Base-by-base conservation (phyloP, 2,888 invertebrate genomes). In the Stenurella melanura region DNA sequence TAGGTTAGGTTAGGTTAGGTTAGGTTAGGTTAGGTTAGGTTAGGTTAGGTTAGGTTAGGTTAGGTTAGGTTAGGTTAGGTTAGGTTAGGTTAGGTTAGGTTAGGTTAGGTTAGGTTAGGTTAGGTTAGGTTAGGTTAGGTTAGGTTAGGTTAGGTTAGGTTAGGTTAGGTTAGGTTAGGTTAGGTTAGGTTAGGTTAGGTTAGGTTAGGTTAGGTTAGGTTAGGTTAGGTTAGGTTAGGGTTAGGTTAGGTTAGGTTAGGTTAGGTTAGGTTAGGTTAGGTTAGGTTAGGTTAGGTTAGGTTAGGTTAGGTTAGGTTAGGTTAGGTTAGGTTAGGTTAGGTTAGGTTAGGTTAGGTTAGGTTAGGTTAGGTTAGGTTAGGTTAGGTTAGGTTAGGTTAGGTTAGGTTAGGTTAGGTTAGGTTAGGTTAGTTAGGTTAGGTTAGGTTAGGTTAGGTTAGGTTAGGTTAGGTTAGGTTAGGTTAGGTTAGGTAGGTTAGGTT, bases 371-470 rank as follows among this genome's bases (percentile, higher is more conserved):
- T 42, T 42, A 42, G 42, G 42, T 42, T 10, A 12, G 42, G 7
- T 42, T 10, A 12, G 42, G 7, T 42, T 74, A 67, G 76, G 50
- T 54, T 61, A 63, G 75, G 73, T 75, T 67, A 75, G 78, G 76
- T 76, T 76, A 75, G 78, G 60, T 76, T 76, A 75, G 78, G 73
- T 78, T 67, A 73, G 75, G 73, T 76, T 73, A 75, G 78, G 66
- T 73, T 76, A 73, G 78, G 73, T 76, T 66, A 75, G 78, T 76
- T 73, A 78, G 78, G 78, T 72, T 76, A 78, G 78, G 78, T 76
- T 78, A 75, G 78, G 78, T 75, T 73, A 73, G 75, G 78, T 67
- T 76, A 75, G 72, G 75, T 42, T 68, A 64, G 61, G 74, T 63
- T 75, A 69, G 70, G 71, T 77, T 72, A 74, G 79, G 64, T 73